Evolutionary conservation across 2,888 invertebrate genomes (phyloP).

Genomic region (Trachelus tabidus): DNA sequence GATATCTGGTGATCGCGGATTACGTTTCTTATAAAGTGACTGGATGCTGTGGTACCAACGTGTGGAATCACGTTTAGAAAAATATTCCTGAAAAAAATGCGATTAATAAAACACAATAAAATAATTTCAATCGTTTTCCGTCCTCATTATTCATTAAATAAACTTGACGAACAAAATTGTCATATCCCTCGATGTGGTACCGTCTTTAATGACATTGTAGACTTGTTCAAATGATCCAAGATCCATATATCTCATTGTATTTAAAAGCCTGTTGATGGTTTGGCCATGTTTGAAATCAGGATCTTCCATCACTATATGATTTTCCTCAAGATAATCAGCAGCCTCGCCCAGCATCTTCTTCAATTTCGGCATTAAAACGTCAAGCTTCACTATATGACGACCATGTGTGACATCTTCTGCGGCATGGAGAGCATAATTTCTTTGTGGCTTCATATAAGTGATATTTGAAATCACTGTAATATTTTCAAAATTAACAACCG

Average conservation of each 20-base stretch:
- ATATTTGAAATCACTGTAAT: constrained; percentile 40
- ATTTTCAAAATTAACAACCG: constrained; percentile 28
- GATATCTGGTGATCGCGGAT: constrained; percentile 56
- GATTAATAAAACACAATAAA: too few species aligned
- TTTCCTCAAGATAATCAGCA: constrained; percentile 55
- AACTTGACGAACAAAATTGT: constrained; percentile 35
- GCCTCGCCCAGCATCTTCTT: constrained; percentile 55
- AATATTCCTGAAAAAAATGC: constrained; percentile 45
- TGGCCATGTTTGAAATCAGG: constrained; percentile 58
- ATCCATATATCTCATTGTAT: constrained; percentile 54
- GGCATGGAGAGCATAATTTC: constrained; percentile 33
- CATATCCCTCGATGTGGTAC: constrained; percentile 31
- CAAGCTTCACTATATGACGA: constrained; percentile 48
- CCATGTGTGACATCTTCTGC: constrained; percentile 58
- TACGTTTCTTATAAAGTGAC: constrained; percentile 60
- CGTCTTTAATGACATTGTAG: constrained; percentile 32
- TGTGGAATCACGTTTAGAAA: constrained; percentile 66
- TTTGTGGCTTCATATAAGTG: constrained; percentile 43
- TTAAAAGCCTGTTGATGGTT: constrained; percentile 55
- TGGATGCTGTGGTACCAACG: constrained; percentile 65
- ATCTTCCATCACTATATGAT: constrained; percentile 52
- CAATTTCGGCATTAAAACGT: constrained; percentile 42
- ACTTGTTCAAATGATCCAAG: constrained; percentile 50
- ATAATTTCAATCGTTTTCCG: not conserved
- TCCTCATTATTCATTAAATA: not conserved